Conservation (phyloP, 2,797 vertebrate genomes). For the Bryconaethiops microstoma region DNA sequence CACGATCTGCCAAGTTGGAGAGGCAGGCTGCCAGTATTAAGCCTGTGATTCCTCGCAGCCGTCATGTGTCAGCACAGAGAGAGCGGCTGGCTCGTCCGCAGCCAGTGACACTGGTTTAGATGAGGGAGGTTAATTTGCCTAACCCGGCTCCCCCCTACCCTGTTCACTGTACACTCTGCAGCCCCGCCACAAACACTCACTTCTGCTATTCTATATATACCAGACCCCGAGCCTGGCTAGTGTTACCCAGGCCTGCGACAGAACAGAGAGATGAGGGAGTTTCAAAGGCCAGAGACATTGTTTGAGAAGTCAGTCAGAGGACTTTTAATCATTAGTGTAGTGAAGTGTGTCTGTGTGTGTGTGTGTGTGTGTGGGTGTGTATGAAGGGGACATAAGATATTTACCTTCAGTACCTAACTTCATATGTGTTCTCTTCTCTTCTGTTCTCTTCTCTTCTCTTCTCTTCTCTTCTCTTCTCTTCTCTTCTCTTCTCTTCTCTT, state of each 20-base stretch:
- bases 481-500: not conserved
- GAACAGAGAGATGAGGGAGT: not conserved
- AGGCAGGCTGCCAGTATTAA: conserved; percentile 80
- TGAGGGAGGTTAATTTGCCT: conserved; percentile 58
- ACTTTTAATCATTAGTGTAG: conserved; percentile 21
- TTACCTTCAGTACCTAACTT: no score
- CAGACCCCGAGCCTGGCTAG: conserved; percentile 2
- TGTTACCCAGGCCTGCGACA: conserved; percentile 15
- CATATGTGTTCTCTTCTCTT: not conserved
- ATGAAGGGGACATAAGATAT: no score
- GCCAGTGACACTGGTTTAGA: conserved; percentile 47
- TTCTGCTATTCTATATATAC: conserved; percentile 49
- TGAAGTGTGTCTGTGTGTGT: conserved; percentile 32
- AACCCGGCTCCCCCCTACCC: conserved; percentile 37
- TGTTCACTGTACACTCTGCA: conserved; percentile 20
- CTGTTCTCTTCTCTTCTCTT: not conserved
- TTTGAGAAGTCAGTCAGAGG: conserved; percentile 24
- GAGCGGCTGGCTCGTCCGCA: conserved; percentile 58
- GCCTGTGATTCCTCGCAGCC: conserved; percentile 71
- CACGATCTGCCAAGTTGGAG: conserved; percentile 78
- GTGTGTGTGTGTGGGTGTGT: not conserved
- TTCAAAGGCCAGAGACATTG: not conserved
- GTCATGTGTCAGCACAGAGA: conserved; percentile 72
- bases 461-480: not conserved
- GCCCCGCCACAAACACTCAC: conserved; percentile 26